Base-by-base conservation (phyloP, 2,888 invertebrate genomes). In the Aphidius colemani region DNA sequence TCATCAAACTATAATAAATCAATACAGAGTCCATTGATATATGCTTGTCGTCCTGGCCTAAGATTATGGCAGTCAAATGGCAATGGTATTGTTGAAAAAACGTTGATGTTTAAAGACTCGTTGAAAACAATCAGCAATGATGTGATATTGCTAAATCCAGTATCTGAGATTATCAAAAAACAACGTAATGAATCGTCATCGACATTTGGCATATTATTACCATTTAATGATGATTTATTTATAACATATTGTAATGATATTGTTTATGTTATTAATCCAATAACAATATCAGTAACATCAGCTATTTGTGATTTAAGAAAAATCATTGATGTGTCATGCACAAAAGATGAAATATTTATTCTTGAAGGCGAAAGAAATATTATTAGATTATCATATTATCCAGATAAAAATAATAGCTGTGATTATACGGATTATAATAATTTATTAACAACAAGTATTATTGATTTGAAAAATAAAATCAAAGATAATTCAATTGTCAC, bases 11-110 rank as follows among this genome's bases (percentile, higher is more conserved):
- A 30, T 30, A 30, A 30, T 30, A 62, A 84, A 85, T 79, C 87
- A 84, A 82, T 85, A 83, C 76, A 82, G 71, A 79, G 84, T 63
- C 77, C 85, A 43, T 83, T 88, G 60, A 85, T 93, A 61, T 93
- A 89, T 83, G 91, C 94, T 75, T 90, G 91, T 59, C 86, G 96
- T 43, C 92, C 95, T 13, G 95, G 95, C 7, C 85, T 92, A 66
- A 85, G 96, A 48, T 85, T 96, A 72, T 96, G 96, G 96, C 85
- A 92, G 64, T 90, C 95, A 0, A 89, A 91, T 82, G 80, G 85
- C 30, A 79, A 83, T 44, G 96, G 96, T 1, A 86, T 87, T 67
- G 96, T 96, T n/a, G 85, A 88, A 61, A 91, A 92, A 83, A 96
- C 96, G 0, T 84, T 94, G 53, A 86, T 95, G 39, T 95, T 95